Conservation (phyloP, 2,797 vertebrate species). For the Schizothorax lantsangensis region DNA sequence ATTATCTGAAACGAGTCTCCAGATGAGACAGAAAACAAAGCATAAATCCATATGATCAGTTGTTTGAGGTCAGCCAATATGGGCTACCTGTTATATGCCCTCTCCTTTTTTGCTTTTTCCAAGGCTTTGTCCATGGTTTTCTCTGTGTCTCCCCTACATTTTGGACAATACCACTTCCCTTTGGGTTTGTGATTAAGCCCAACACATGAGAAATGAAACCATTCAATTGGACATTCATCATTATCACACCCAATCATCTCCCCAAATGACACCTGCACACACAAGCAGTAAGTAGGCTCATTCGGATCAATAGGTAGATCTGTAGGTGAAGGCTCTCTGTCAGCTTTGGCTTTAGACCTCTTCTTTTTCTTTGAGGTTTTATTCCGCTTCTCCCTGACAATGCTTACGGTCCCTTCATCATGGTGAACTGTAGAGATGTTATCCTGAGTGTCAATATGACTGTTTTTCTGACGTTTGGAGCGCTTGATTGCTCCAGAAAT, state of each 20-base stretch:
- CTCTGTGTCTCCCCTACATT: constrained; percentile 94
- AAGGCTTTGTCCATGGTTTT: constrained; percentile 98
- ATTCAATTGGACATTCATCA: constrained; percentile 95
- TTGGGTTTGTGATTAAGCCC: constrained; percentile 97
- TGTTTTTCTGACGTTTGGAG: constrained; percentile 91
- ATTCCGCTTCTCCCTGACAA: constrained; percentile 90
- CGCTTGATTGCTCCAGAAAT: constrained; percentile 83
- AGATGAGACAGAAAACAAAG: constrained; percentile 45
- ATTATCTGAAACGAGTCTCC: constrained; percentile 9
- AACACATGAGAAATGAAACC: constrained; percentile 98
- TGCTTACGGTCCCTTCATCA: constrained; percentile 84
- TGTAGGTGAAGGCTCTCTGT: constrained; percentile 91
- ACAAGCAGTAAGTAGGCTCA: constrained; percentile 97
- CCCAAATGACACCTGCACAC: constrained; percentile 96
- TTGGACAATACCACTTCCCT: constrained; percentile 98
- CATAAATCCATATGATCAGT: constrained; percentile 31
- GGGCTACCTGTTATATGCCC: constrained; percentile 95
- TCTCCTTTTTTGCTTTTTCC: constrained; percentile 94
- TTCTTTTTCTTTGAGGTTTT: constrained; percentile 95
- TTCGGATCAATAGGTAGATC: constrained; percentile 98
- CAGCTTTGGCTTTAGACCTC: constrained; percentile 93
- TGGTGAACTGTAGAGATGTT: constrained; percentile 85
- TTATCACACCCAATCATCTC: constrained; percentile 99
- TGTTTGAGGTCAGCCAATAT: constrained; percentile 29
- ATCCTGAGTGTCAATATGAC: constrained; percentile 84